phyloP scores from a whole-genome alignment of 2,113 vertebrate species.

The Murina feae region DNA sequence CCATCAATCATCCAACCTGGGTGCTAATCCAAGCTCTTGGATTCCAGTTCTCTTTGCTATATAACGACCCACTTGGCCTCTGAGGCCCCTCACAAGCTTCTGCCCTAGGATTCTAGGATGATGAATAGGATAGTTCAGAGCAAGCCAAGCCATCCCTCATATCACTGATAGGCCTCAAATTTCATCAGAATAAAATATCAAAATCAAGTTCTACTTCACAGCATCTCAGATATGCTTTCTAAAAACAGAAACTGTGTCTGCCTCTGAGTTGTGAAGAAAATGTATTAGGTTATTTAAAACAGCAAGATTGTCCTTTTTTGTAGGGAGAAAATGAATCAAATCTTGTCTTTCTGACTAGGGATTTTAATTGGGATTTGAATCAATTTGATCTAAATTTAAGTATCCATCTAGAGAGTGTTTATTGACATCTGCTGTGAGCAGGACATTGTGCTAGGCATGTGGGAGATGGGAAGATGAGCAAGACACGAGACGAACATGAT shows the following conservation, averaged over 20 bases:
- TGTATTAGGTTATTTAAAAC: constrained; percentile 73
- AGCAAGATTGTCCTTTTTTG: constrained; percentile 71
- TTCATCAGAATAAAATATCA: constrained; percentile 61
- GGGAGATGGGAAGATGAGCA: constrained; percentile 35
- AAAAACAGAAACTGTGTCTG: constrained; percentile 71
- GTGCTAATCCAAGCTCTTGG: not conserved
- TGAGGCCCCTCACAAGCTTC: not conserved
- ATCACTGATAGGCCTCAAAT: constrained; percentile 37
- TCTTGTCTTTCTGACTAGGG: constrained; percentile 47
- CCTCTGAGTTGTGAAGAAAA: constrained; percentile 66
- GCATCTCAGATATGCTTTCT: constrained; percentile 57
- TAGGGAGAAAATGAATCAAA: constrained; percentile 60
- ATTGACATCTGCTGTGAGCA: constrained; percentile 64
- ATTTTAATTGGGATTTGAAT: constrained; percentile 70
- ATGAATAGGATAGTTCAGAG: constrained; percentile 6
- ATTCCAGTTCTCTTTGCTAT: not conserved
- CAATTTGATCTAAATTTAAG: constrained; percentile 65
- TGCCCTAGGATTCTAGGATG: not conserved
- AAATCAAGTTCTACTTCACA: constrained; percentile 56
- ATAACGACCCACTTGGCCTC: not conserved
- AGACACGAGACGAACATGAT: not conserved
- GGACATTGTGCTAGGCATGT: constrained; percentile 33
- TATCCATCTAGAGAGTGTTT: constrained; percentile 62
- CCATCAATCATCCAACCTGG: not conserved
- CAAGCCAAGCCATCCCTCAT: constrained; percentile 7